Percentiles rank a stretch among this genome's conserved stretches.
Evolutionary conservation across 1,140 invertebrate species (phyloP).

Genomic region (Bilobella aurantiaca): DNA sequence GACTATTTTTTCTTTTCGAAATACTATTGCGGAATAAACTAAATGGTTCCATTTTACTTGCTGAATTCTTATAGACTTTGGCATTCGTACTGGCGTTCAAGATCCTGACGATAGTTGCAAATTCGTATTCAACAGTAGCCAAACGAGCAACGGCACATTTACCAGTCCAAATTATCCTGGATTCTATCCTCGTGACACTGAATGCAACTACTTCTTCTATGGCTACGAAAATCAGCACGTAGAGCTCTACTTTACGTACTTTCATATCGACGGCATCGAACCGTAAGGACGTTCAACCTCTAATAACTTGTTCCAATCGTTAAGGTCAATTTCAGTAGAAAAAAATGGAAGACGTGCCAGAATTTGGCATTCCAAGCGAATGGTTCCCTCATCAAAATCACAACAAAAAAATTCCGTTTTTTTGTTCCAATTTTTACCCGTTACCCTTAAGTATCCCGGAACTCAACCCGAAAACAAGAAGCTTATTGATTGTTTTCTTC

Average conservation of each 20-base stretch:
- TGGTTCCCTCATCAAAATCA: background rate
- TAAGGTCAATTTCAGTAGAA: background rate
- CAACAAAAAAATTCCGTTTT: background rate
- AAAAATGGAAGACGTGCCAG: background rate
- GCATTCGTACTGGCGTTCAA: constrained; percentile 65
- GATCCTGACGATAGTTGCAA: constrained; percentile 52
- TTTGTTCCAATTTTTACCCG: background rate
- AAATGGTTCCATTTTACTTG: background rate
- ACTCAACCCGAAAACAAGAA: too few species aligned
- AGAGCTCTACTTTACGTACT: constrained; percentile 74
- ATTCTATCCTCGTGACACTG: constrained; percentile 77
- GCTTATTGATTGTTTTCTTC: too few species aligned
- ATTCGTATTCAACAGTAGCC: constrained; percentile 69
- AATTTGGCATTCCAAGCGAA: background rate
- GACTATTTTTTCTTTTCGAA: too few species aligned
- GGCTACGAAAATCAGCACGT: constrained; percentile 68
- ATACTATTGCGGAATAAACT: too few species aligned
- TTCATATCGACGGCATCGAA: constrained; percentile 80
- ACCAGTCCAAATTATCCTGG: constrained; percentile 78
- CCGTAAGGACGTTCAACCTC: constrained; percentile 77
- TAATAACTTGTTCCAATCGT: background rate
- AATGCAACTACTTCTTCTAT: constrained; percentile 90
- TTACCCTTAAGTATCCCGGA: too few species aligned
- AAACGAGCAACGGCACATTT: constrained; percentile 68
- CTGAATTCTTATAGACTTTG: constrained; percentile 49